Conservation (phyloP, 2,113 vertebrate genomes). For the Gadus macrocephalus region DNA sequence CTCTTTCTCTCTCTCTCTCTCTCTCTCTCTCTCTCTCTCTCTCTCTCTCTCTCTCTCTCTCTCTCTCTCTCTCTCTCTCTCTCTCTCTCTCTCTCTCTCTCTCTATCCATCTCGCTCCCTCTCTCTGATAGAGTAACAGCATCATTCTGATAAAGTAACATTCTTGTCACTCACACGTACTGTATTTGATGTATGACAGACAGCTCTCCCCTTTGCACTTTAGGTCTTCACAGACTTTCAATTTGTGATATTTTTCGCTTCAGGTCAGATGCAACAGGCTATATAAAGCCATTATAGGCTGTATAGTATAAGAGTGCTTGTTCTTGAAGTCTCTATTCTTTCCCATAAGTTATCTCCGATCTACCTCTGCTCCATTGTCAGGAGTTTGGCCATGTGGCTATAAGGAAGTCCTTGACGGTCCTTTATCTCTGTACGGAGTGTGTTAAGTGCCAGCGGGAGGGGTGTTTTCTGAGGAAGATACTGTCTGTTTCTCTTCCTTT, state of each 20-base stretch:
- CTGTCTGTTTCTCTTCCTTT: background rate
- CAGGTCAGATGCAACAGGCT: background rate
- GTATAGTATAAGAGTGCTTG: constrained; percentile 8
- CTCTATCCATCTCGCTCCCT: too few relatives aligned
- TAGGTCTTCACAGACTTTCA: background rate
- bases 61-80: too few relatives aligned
- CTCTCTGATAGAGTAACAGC: too few relatives aligned
- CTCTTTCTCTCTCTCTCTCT: too few relatives aligned
- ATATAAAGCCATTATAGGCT: background rate
- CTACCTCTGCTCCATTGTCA: background rate
- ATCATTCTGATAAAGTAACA: too few relatives aligned
- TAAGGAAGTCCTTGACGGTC: background rate
- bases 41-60: too few relatives aligned
- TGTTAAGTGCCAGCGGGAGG: background rate
- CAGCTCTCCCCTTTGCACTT: background rate
- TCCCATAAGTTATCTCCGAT: background rate
- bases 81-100: too few relatives aligned
- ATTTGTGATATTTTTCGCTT: background rate
- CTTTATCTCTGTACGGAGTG: background rate
- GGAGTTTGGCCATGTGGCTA: background rate
- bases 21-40: too few relatives aligned
- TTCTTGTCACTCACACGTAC: too few relatives aligned
- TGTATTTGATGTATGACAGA: background rate
- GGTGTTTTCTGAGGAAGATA: background rate
- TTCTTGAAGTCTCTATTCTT: constrained; percentile 6